Evolutionary conservation across 2,797 vertebrate genomes (phyloP).

Genomic region (Simalia tracyae): DNA sequence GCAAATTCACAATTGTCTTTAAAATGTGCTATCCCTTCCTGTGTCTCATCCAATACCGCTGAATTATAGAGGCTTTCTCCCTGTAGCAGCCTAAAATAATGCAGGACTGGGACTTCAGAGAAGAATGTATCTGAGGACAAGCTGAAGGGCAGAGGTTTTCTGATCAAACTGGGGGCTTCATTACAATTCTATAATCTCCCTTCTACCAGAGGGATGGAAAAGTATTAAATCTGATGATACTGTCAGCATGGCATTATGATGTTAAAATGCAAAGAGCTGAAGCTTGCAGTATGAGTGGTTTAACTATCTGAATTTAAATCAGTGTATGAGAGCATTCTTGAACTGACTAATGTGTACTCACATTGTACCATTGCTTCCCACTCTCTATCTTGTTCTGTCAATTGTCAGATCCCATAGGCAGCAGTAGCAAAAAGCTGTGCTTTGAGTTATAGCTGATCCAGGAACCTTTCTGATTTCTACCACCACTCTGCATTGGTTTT

Average conservation of each 20-base stretch:
- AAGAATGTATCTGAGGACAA: background rate
- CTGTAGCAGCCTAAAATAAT: background rate
- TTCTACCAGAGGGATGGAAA: background rate
- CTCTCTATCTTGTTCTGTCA: background rate
- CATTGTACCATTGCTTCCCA: background rate
- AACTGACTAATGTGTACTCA: background rate
- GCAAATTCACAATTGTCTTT: background rate
- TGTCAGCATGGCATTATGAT: background rate
- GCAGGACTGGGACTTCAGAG: background rate
- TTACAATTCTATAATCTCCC: background rate
- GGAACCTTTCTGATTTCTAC: background rate
- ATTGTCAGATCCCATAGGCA: background rate
- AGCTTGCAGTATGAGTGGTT: background rate
- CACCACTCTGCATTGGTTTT: background rate
- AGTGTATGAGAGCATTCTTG: background rate
- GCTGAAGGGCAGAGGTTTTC: background rate
- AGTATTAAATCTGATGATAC: constrained; percentile 3
- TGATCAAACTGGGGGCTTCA: background rate
- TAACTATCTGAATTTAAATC: background rate
- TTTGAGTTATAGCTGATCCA: background rate
- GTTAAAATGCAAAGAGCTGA: background rate
- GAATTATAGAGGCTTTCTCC: background rate
- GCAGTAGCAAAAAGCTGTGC: background rate
- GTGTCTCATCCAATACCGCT: background rate
- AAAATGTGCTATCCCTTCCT: background rate